A percentile compares a stretch with the other conserved stretches of the same genome.
These are phyloP conservation scores for Volucella inanis DNA, from an alignment of 2,888 invertebrate genomes.

Conservation along the genomic window DNA sequence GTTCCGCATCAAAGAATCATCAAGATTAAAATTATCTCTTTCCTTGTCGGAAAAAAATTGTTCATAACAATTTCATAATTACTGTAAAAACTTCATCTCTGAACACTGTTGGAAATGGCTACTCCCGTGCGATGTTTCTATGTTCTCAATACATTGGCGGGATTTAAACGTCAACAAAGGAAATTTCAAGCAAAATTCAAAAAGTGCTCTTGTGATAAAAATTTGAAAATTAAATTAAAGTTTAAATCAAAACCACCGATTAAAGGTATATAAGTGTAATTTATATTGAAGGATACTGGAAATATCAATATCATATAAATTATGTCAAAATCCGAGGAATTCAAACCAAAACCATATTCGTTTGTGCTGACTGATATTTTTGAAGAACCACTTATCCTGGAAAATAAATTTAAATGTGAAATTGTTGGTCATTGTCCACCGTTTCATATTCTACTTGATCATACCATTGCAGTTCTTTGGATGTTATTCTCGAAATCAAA, in stretches of 20 bases:
- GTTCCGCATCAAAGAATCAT: too few relatives aligned
- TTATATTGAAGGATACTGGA: background rate
- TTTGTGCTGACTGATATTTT: slow-evolving; percentile 68
- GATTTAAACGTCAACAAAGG: slow-evolving; percentile 64
- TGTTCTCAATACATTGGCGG: slow-evolving; percentile 35
- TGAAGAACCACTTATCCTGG: slow-evolving; percentile 44
- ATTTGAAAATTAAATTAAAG: background rate
- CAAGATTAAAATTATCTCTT: too few relatives aligned
- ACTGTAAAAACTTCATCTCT: background rate
- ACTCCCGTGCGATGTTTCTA: slow-evolving; percentile 53
- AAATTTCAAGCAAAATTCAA: background rate
- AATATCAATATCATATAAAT: background rate
- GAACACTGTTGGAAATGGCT: slow-evolving; percentile 14
- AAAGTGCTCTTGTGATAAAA: background rate
- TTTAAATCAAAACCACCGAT: background rate
- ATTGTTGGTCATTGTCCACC: slow-evolving; percentile 68
- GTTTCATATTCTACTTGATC: slow-evolving; percentile 75
- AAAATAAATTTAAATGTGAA: slow-evolving; percentile 16
- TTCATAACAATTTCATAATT: too few relatives aligned
- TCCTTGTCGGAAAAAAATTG: too few relatives aligned
- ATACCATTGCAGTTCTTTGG: slow-evolving; percentile 76
- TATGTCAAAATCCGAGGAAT: slow-evolving; percentile 39
- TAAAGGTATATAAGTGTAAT: background rate
- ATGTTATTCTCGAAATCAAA: slow-evolving; percentile 60
- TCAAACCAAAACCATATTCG: slow-evolving; percentile 70